Percentiles rank a stretch among this genome's conserved stretches.
Conservation (phyloP, 2,888 invertebrate genomes). For the Carcina quercana region DNA sequence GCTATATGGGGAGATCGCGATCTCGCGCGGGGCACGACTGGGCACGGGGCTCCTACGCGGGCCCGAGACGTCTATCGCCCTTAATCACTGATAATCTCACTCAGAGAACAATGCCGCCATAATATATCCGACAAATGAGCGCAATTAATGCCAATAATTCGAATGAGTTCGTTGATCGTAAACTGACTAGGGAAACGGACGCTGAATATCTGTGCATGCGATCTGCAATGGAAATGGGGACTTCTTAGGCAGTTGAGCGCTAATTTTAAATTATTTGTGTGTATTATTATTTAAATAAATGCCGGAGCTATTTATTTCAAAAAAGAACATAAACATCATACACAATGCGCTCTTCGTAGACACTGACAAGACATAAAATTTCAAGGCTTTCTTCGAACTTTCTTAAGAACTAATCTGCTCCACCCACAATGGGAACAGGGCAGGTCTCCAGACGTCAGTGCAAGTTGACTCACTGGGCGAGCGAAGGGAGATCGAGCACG, state of each 20-base stretch:
- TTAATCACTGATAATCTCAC: constrained; percentile 54
- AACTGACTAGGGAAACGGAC: constrained; percentile 12
- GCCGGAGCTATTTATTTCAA: constrained; percentile 2
- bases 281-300: too few relatives aligned
- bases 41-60: constrained; percentile 49
- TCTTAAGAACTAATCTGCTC: constrained; percentile 64
- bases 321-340: constrained; percentile 6
- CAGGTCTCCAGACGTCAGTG: constrained; percentile 46
- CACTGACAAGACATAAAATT: constrained; percentile 40
- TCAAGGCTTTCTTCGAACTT: constrained; percentile 52
- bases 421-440: constrained; percentile 47
- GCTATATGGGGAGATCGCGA: constrained; percentile 48
- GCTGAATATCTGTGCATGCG: too few relatives aligned
- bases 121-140: constrained; percentile 44
- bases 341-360: constrained; percentile 24
- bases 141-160: constrained; percentile 51
- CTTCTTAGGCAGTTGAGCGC: too few relatives aligned
- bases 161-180: constrained; percentile 22
- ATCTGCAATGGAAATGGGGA: too few relatives aligned
- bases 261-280: too few relatives aligned
- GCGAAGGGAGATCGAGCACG: constrained; percentile 43
- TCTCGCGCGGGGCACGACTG: constrained; percentile 53
- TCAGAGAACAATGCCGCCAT: constrained; percentile 51
- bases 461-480: constrained; percentile 39
- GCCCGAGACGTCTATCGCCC: constrained; percentile 42